Evolutionary conservation across 2,888 invertebrate species (phyloP).

Genomic region (Ectemnius lituratus): DNA sequence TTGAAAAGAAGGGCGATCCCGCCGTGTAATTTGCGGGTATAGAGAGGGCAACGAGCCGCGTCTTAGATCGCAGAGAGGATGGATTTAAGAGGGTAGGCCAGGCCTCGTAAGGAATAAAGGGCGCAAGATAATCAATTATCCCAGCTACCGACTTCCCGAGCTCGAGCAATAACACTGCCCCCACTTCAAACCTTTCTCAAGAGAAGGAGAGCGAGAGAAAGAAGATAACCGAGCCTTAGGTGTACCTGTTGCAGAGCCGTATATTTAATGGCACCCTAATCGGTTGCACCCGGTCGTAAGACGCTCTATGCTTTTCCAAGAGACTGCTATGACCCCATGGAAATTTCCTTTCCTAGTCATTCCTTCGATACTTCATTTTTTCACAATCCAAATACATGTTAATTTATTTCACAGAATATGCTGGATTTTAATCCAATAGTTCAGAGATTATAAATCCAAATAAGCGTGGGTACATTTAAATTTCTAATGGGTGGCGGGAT

Average conservation of each 20-base stretch:
- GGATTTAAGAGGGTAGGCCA: conserved; percentile 61
- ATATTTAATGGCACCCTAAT: conserved; percentile 61
- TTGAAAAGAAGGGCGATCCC: conserved; percentile 43
- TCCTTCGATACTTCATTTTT: not conserved
- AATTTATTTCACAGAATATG: not conserved
- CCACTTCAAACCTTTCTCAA: not conserved
- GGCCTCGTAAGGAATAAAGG: conserved; percentile 62
- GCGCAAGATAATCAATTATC: conserved; percentile 72
- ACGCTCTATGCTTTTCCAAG: conserved; percentile 45
- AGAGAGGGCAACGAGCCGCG: conserved; percentile 50
- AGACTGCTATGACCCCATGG: conserved; percentile 22
- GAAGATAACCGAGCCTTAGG: not conserved
- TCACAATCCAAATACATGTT: conserved; percentile 1
- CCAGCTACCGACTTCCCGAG: conserved; percentile 64
- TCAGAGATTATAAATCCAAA: too few relatives aligned
- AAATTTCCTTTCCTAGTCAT: conserved; percentile 21
- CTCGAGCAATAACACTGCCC: conserved; percentile 26
- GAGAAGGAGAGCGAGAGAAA: not conserved
- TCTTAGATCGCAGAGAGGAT: conserved; percentile 59
- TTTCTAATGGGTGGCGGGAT: too few relatives aligned
- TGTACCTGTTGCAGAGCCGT: conserved; percentile 61
- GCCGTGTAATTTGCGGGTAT: conserved; percentile 61
- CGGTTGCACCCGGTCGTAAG: conserved; percentile 53
- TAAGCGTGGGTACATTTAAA: too few relatives aligned
- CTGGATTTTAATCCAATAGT: too few relatives aligned